A percentile compares a stretch with the other conserved stretches of the same genome.
phyloP scores from a whole-genome alignment of 2,113 vertebrate species.

The Gymnobelideus leadbeateri region DNA sequence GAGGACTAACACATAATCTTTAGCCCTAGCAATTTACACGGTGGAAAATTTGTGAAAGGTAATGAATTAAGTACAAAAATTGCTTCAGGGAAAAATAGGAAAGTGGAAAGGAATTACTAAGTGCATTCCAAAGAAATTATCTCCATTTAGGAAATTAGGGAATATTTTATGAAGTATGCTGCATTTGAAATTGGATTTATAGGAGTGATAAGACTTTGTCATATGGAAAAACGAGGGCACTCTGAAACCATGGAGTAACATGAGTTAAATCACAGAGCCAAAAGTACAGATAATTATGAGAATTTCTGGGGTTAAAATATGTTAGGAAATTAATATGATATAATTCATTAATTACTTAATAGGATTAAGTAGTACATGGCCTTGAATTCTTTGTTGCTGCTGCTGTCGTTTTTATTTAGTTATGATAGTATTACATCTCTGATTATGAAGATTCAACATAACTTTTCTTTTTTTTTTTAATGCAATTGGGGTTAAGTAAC shows the following conservation, averaged over 20 bases:
- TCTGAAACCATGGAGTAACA: background rate
- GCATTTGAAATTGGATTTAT: background rate
- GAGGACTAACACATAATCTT: background rate
- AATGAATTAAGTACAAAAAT: background rate
- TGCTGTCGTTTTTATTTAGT: background rate
- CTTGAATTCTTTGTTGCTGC: background rate
- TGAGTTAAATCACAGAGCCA: background rate
- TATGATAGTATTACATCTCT: background rate
- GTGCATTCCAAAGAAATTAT: background rate
- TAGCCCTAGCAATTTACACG: background rate
- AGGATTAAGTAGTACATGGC: background rate
- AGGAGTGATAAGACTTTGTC: background rate
- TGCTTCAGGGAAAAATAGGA: background rate
- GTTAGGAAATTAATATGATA: background rate
- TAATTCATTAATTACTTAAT: background rate
- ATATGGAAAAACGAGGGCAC: background rate
- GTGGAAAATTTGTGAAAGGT: background rate
- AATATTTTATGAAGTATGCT: background rate
- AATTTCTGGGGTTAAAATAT: background rate
- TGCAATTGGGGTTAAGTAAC: too few relatives aligned
- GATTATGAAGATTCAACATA: background rate
- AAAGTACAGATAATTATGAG: background rate
- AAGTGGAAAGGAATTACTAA: background rate
- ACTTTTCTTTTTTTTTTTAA: too few relatives aligned
- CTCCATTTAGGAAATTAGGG: background rate